Base-by-base conservation (phyloP, 2,113 vertebrate genomes). In the Perognathus longimembris region DNA sequence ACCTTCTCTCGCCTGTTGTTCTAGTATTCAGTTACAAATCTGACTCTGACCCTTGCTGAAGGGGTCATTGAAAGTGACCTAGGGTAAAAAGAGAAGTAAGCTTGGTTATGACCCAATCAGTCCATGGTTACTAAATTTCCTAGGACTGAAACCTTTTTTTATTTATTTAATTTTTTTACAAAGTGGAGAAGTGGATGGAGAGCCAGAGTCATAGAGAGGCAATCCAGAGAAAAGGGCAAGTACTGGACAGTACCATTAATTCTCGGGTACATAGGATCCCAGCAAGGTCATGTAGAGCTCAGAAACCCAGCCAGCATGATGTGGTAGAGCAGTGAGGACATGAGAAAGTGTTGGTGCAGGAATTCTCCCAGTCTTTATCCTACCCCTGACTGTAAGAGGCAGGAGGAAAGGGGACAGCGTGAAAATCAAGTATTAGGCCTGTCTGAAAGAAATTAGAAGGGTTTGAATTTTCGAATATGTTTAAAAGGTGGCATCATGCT, bases 11-110 rank as follows among this genome's bases (percentile, higher is more conserved):
- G 64, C 10, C 63, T 98, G 97, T 98, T 98, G 94, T 97, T 97
- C 95, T 98, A 97, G 96, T 96, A 97, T 98, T 97, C 81, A 59
- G 40, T 98, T 98, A 95, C 98, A 97, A 30, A 24, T 95, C 81
- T 94, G 94, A 15, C 61, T 67, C 86, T 97, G 94, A 95, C 97
- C 96, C 96, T 93, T 94, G 88, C 93, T 90, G 95, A 95, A 96
- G 71, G 94, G 69, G 97, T 97, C 92, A 80, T 0, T 9, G 66
- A 70, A 83, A 94, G 87, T 73, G 78, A 88, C 85, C 76, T 0
- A 87, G 88, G 95, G 92, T 92, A 97, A 96, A 92, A 93, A 87
- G 86, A 38, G 90, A 66, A 91, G 92, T 88, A 87, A 77, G 92
- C 69, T 95, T 98, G 97, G 97, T 97, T 97, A 36, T 95, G 97